Percentiles rank a stretch among this genome's conserved stretches.
Conservation (phyloP, 2,797 vertebrate species). For the Cetoscarus ocellatus region DNA sequence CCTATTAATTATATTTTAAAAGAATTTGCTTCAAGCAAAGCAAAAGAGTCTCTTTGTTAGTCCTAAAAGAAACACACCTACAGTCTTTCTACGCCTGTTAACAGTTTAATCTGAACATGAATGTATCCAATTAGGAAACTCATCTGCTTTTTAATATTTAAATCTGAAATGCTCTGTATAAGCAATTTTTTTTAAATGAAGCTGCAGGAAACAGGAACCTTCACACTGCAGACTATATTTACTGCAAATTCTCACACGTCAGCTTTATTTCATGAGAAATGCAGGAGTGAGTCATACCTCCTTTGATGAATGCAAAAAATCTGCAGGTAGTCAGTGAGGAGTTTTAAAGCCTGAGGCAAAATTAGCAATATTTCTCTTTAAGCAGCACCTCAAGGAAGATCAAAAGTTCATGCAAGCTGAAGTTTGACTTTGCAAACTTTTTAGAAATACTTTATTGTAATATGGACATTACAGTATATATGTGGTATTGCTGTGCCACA, state of each 20-base stretch:
- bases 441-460: too few relatives aligned
- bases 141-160: too few relatives aligned
- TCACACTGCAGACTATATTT: not conserved
- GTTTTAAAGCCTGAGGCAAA: not conserved
- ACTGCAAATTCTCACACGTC: not conserved
- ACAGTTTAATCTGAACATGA: too few relatives aligned
- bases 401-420: not conserved
- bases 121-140: too few relatives aligned
- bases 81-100: too few relatives aligned
- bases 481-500: too few relatives aligned
- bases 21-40: too few relatives aligned
- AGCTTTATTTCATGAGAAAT: slow-evolving; percentile 3
- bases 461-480: too few relatives aligned
- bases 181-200: not conserved
- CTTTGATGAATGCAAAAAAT: slow-evolving; percentile 17
- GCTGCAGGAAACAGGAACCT: not conserved
- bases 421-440: too few relatives aligned
- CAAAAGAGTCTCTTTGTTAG: too few relatives aligned
- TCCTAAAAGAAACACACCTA: too few relatives aligned
- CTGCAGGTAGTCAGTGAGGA: slow-evolving; percentile 9
- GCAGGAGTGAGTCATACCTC: slow-evolving; percentile 16
- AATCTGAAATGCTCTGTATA: not conserved
- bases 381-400: not conserved
- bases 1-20: too few relatives aligned
- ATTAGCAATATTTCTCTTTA: not conserved